Percentiles rank a stretch among this genome's conserved stretches.
These are phyloP conservation scores for Chondrilla cf. caribensis DNA, from an alignment of 37 sponge, comb jelly and placozoan species.

Conservation along the genomic window DNA sequence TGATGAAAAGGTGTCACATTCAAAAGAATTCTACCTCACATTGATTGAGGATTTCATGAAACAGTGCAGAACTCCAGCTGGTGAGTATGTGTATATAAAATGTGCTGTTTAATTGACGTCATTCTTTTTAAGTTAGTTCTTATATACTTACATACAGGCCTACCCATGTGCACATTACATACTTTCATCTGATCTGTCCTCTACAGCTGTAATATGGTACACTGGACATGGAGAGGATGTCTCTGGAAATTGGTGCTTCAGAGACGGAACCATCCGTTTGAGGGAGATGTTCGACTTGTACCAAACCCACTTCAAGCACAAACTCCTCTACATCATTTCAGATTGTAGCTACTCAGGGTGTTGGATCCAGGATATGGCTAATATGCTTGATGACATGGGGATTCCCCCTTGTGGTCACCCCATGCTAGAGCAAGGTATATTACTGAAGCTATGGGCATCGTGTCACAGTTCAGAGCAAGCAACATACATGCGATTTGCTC, in stretches of 20 bases:
- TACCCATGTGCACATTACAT: not conserved
- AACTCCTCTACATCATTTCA: slow-evolving; percentile 34
- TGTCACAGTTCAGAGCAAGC: slow-evolving; percentile 12
- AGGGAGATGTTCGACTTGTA: slow-evolving; percentile 50
- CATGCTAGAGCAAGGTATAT: slow-evolving; percentile 27
- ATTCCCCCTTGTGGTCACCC: slow-evolving; percentile 57
- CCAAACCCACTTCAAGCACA: slow-evolving; percentile 4
- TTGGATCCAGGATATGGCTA: slow-evolving; percentile 27
- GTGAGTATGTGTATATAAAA: not conserved
- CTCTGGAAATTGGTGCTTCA: slow-evolving; percentile 54
- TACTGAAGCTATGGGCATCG: slow-evolving; percentile 37
- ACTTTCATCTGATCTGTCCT: too few species aligned
- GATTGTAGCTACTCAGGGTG: slow-evolving; percentile 51
- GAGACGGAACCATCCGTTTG: slow-evolving; percentile 46
- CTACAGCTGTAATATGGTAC: slow-evolving; percentile 44
- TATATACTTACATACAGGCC: not conserved
- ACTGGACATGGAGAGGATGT: slow-evolving; percentile 46
- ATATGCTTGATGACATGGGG: slow-evolving; percentile 34
- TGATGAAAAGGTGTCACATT: slow-evolving; percentile 8
- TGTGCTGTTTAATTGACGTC: not conserved
- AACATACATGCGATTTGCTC: not conserved
- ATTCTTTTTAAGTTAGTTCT: not conserved
- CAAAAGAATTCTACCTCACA: slow-evolving; percentile 16
- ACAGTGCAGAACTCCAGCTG: slow-evolving; percentile 20
- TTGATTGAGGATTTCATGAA: slow-evolving; percentile 11